Conservation (phyloP, 2,888 invertebrate species). For the Ecdyonurus torrentis region DNA sequence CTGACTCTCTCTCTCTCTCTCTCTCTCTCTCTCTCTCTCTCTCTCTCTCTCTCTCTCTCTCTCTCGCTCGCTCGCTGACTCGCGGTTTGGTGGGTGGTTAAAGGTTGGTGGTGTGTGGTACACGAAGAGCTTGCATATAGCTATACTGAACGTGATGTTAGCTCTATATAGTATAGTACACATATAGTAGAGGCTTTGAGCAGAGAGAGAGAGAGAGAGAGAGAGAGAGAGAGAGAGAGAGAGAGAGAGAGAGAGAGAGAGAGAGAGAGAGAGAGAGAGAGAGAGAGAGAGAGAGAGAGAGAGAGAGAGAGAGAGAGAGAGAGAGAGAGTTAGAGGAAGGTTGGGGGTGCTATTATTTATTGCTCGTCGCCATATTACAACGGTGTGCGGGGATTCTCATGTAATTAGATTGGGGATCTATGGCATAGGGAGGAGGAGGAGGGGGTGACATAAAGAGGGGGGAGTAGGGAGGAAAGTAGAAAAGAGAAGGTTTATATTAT, state of each 20-base stretch:
- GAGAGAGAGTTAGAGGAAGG: not conserved
- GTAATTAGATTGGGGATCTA: slow-evolving; percentile 18
- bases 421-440: slow-evolving; percentile 10
- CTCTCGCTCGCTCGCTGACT: no score
- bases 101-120: no score
- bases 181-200: not conserved
- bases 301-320: not conserved
- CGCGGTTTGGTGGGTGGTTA: no score
- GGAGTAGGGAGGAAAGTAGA: no score
- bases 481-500: no score
- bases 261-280: not conserved
- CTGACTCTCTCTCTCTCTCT: no score
- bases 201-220: not conserved
- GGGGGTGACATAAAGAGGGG: slow-evolving; percentile 1
- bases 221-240: not conserved
- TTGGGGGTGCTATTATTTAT: slow-evolving; percentile 12
- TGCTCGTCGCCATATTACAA: slow-evolving; percentile 12
- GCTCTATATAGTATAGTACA: not conserved
- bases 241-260: not conserved
- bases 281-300: not conserved
- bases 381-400: slow-evolving; percentile 11
- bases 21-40: no score
- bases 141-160: no score
- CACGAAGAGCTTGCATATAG: no score
- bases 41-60: no score